These are phyloP conservation scores for Coccyzus lansbergi DNA, from an alignment of 2,797 vertebrate genomes.

Conservation along the genomic window DNA sequence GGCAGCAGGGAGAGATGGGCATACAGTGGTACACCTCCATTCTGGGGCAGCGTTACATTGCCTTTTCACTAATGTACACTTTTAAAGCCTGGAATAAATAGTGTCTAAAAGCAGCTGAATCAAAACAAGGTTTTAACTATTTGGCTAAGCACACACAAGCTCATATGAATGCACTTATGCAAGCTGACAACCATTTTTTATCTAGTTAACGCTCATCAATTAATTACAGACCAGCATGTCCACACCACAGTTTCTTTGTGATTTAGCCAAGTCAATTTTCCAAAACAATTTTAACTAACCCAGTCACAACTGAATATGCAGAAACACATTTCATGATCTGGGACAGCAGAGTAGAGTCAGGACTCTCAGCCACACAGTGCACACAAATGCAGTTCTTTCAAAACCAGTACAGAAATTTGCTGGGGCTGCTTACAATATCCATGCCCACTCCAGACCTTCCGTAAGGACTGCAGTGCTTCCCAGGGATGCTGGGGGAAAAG, in stretches of 20 bases:
- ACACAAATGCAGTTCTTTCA: background rate
- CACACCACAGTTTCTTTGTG: background rate
- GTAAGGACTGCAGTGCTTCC: background rate
- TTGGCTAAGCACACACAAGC: background rate
- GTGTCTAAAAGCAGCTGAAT: background rate
- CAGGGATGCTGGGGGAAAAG: background rate
- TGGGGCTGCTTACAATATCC: background rate
- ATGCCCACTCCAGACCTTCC: background rate
- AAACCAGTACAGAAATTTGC: background rate
- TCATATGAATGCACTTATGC: background rate
- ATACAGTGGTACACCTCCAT: background rate
- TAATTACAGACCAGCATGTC: constrained; percentile 30
- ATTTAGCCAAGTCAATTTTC: constrained; percentile 37
- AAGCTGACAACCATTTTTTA: background rate
- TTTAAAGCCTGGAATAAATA: background rate
- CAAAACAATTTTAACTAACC: constrained; percentile 25
- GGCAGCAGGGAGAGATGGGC: background rate
- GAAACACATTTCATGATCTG: background rate
- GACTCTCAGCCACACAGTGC: background rate
- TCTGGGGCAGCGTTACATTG: background rate
- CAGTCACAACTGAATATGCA: background rate
- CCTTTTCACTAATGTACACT: fast-evolving
- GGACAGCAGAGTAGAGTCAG: background rate
- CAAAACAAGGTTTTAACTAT: background rate
- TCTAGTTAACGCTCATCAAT: constrained; percentile 15